Base-by-base conservation (phyloP, 2,113 vertebrate species). In the Phocoena phocoena region DNA sequence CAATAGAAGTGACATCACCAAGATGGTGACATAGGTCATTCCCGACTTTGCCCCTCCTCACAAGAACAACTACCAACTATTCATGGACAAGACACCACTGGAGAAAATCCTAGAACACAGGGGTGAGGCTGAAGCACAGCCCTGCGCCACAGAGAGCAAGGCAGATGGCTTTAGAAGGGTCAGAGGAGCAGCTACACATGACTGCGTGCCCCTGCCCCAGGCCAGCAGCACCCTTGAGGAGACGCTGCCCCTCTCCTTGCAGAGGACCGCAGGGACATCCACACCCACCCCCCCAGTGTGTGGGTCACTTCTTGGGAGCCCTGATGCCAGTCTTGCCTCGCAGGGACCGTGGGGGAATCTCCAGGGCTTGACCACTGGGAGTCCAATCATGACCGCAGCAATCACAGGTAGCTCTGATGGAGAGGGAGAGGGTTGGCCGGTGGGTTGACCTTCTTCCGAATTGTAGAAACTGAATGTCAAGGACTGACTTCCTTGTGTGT, bases 171-270 rank as follows among this genome's bases (percentile, higher is more conserved):
- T 3, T 5, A 63, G 79, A 68, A 73, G 47, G 47, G 47, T 58
- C 1, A 44, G 68, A 44, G 68, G 28, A 65, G 36, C 23, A n/a
- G 38, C 55, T 71, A 38, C 58, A 12, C 10, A 0, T 65, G 60
- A 3, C 28, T 0, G 2, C 31, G 6, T 21, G 47, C 33, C 53
- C 23, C 41, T 7, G 6, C 50, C 31, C 2, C 2, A 12, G 20
- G 50, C 71, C 0, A 0, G 21, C 50, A 47, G 71, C 25, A 21
- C 25, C 31, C 31, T 2, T n/a, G 23, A 12, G 11, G 38, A 67
- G 38, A 50, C 20, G 17, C 21, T 25, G 58, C 36, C 58, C n/a
- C 67, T 53, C 21, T 36, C 12, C 21, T n/a, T 79, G 76, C 47
- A 79, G 47, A n/a, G 71, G 58, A 10, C 73, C 20, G 1, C 0